A percentile compares a stretch with the other conserved stretches of the same genome.
Conservation (phyloP, 2,113 vertebrate genomes). For the Elaphurus davidianus region DNA sequence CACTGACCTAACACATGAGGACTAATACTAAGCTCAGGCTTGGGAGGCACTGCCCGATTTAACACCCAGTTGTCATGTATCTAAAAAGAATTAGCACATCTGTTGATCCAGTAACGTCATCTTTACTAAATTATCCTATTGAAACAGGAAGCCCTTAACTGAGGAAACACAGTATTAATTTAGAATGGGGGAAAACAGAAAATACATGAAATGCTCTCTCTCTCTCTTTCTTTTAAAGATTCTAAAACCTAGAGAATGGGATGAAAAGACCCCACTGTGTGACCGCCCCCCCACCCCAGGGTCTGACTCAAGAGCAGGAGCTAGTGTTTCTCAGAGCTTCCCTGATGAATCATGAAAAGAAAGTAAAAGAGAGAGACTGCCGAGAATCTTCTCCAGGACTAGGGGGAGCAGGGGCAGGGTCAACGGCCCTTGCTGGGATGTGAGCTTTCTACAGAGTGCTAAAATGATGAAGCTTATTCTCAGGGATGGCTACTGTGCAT, state of each 20-base stretch:
- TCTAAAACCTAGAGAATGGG: neutral
- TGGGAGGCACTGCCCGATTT: neutral
- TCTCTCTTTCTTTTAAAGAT: neutral
- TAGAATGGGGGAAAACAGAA: neutral
- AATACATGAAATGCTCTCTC: neutral
- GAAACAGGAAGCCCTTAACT: neutral
- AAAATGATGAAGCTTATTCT: neutral
- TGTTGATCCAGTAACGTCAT: neutral
- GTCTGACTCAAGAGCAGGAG: neutral
- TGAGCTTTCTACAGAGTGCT: neutral
- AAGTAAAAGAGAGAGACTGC: neutral
- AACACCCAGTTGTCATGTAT: neutral
- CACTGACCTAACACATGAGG: neutral
- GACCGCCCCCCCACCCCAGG: accelerated
- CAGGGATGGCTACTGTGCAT: neutral
- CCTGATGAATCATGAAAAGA: neutral
- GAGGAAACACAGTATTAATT: neutral
- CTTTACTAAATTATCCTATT: neutral
- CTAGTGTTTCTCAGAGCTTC: neutral
- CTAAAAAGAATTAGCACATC: neutral
- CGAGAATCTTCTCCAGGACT: neutral
- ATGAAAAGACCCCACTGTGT: neutral
- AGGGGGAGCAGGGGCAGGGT: too few species aligned
- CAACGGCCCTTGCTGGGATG: neutral
- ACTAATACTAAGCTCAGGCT: neutral